A percentile compares a stretch with the other conserved stretches of the same genome.
Conservation (phyloP, 2,797 vertebrate species). For the Diplodus sargus region DNA sequence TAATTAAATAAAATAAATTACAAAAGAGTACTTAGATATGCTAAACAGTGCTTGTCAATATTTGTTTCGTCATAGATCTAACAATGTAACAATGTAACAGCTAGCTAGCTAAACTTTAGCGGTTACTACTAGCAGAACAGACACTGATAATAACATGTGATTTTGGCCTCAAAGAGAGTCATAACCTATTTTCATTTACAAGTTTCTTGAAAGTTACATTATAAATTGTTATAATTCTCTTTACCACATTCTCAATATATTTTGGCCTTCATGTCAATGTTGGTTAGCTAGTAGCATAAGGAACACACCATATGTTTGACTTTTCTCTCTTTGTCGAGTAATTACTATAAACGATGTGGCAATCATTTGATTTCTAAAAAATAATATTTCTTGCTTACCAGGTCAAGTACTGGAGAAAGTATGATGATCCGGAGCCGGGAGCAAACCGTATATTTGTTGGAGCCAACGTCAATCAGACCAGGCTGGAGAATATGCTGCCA, state of each 20-base stretch:
- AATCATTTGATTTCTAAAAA: neutral
- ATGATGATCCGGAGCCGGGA: constrained; percentile 92
- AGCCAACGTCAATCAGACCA: constrained; percentile 88
- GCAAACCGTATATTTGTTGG: constrained; percentile 91
- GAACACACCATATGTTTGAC: neutral
- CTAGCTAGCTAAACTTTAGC: neutral
- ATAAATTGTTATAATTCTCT: neutral
- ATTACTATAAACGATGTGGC: neutral
- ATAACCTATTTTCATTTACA: neutral
- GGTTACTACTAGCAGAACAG: neutral
- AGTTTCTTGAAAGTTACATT: neutral
- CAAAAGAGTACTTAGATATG: no score
- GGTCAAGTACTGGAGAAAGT: constrained; percentile 96
- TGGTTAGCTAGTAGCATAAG: neutral
- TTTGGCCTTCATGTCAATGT: neutral
- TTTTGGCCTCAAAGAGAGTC: neutral
- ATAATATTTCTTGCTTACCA: constrained; percentile 58
- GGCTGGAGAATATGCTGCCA: constrained; percentile 93
- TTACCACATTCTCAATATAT: neutral
- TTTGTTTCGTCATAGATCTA: no score
- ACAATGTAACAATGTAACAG: no score
- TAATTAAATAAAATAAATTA: no score
- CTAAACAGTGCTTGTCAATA: no score
- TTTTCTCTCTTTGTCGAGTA: neutral
- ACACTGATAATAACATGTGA: neutral